These are phyloP conservation scores for Prochilodus magdalenae DNA, from an alignment of 2,113 vertebrate genomes.

Conservation along the genomic window DNA sequence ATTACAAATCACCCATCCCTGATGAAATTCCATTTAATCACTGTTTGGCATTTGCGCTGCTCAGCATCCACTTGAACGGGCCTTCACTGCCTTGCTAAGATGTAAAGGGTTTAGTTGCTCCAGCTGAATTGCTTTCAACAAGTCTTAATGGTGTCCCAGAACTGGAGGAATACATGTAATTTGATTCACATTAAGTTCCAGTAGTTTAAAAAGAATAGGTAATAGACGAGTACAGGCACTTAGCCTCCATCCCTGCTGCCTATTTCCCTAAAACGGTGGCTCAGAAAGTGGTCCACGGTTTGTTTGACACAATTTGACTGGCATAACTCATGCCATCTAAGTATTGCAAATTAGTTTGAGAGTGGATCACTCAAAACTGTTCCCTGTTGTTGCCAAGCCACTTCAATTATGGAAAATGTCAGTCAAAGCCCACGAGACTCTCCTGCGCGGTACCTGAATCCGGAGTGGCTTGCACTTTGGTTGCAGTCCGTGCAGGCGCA, in stretches of 20 bases:
- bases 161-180: not conserved
- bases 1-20: too few relatives aligned
- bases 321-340: slow-evolving; percentile 5
- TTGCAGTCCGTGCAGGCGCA: not conserved
- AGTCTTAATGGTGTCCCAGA: not conserved
- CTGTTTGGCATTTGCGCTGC: too few relatives aligned
- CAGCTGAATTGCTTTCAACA: not conserved
- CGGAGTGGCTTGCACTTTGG: not conserved
- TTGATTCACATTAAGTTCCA: not conserved
- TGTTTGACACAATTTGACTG: slow-evolving; percentile 11
- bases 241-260: not conserved
- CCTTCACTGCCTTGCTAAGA: too few relatives aligned
- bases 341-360: slow-evolving; percentile 9
- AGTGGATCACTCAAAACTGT: slow-evolving; percentile 2
- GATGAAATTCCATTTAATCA: too few relatives aligned
- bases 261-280: not conserved
- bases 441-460: not conserved
- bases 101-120: too few relatives aligned
- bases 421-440: slow-evolving; percentile 5
- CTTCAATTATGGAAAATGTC: slow-evolving; percentile 15
- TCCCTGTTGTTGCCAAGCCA: not conserved
- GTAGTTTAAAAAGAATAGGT: not conserved
- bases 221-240: not conserved
- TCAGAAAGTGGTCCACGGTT: not conserved
- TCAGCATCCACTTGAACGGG: too few relatives aligned